Evolutionary conservation across 1,140 invertebrate species (phyloP).

Genomic region (Rhopalosiphum maidis): DNA sequence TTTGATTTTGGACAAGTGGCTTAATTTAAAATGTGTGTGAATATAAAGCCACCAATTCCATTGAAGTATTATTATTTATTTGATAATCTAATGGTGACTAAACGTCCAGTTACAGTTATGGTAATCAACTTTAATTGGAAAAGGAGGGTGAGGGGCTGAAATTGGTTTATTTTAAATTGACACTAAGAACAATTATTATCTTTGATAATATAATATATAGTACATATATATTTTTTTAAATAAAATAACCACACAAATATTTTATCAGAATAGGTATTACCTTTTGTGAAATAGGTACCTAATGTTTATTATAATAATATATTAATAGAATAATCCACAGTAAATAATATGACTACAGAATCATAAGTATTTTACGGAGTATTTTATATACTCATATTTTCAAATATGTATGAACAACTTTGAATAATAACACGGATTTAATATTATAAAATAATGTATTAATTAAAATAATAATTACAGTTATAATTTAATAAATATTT

Average conservation of each 20-base stretch:
- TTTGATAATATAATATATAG: background rate
- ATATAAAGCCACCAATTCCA: background rate
- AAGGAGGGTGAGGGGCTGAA: background rate
- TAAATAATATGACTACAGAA: background rate
- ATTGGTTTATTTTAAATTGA: background rate
- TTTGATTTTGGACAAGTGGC: background rate
- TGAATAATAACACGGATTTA: background rate
- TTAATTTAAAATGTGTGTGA: background rate
- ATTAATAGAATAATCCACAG: background rate
- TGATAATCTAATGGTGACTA: background rate
- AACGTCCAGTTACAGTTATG: background rate
- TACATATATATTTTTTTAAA: background rate
- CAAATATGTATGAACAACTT: background rate
- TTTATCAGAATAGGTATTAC: background rate
- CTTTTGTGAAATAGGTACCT: background rate
- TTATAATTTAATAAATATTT: background rate
- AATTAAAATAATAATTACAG: background rate
- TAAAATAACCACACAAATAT: background rate
- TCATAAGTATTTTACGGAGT: background rate
- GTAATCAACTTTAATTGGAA: background rate
- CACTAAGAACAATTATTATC: background rate
- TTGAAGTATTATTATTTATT: slow-evolving; percentile 10
- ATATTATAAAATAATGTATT: background rate
- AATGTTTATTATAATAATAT: background rate
- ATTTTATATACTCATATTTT: background rate